phyloP scores from a whole-genome alignment of 2,797 vertebrate genomes.

The Coregonus suidteri region DNA sequence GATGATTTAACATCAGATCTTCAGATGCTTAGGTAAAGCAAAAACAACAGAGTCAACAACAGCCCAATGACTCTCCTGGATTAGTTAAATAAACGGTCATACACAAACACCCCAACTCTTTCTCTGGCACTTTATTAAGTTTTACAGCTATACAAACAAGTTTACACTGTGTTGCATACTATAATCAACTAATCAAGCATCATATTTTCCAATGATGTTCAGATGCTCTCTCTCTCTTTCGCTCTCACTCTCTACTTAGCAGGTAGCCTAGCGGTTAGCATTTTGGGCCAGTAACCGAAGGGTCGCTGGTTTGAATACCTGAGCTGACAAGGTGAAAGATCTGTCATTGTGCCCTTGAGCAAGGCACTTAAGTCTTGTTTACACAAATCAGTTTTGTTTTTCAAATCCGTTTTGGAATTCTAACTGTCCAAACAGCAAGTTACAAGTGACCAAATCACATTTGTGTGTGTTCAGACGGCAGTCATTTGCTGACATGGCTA shows the following conservation, averaged over 20 bases:
- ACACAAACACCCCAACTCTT: constrained; percentile 2
- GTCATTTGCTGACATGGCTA: no score
- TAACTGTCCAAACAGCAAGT: no score
- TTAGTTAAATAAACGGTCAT: constrained; percentile 43
- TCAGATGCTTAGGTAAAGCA: constrained; percentile 35
- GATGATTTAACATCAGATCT: constrained; percentile 58
- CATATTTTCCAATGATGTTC: constrained; percentile 21
- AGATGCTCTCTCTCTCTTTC: not conserved
- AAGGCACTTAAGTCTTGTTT: no score
- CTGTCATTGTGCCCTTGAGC: no score
- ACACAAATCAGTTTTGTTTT: no score
- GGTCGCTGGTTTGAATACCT: no score
- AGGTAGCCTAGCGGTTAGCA: no score
- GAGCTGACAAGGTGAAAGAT: no score
- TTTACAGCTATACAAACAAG: constrained; percentile 51
- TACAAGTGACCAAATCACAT: no score
- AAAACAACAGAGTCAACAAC: constrained; percentile 37
- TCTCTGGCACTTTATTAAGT: constrained; percentile 31
- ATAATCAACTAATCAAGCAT: constrained; percentile 52
- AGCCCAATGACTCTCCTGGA: constrained; percentile 33
- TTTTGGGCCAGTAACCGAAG: no score
- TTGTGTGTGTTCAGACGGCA: no score
- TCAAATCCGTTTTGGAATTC: no score
- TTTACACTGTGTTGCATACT: constrained; percentile 33
- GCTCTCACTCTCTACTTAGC: not conserved